These are phyloP conservation scores for Cantharis rufa DNA, from an alignment of 2,888 invertebrate species.

Conservation along the genomic window DNA sequence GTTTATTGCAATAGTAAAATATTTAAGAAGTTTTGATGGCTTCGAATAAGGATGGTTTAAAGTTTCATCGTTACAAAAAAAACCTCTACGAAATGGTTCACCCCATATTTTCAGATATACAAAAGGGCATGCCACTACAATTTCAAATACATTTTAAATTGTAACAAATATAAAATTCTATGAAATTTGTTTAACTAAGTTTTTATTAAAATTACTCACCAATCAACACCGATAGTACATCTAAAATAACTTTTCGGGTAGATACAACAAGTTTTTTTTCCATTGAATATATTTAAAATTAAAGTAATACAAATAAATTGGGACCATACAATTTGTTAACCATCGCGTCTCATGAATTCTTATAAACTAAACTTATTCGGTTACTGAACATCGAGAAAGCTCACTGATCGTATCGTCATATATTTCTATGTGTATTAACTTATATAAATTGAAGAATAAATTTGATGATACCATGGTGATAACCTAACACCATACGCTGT, in stretches of 20 bases:
- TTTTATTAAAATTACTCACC: conserved; percentile 66
- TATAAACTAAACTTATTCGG: conserved; percentile 3
- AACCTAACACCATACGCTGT: background rate
- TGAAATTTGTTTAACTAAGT: background rate
- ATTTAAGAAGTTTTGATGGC: background rate
- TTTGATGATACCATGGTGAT: background rate
- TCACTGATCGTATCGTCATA: background rate
- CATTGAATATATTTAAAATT: conserved; percentile 12
- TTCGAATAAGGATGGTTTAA: conserved; percentile 75
- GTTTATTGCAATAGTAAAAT: background rate
- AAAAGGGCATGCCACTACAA: conserved; percentile 75
- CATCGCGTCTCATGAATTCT: conserved; percentile 1
- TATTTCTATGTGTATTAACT: background rate
- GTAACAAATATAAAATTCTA: background rate
- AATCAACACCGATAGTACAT: conserved; percentile 67
- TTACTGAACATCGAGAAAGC: background rate
- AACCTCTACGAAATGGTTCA: conserved; percentile 80
- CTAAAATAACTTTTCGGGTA: conserved; percentile 68
- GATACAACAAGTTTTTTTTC: conserved; percentile 38
- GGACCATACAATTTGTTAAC: background rate
- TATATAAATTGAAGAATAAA: background rate
- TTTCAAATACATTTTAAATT: background rate
- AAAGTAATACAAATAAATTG: background rate
- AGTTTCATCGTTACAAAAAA: conserved; percentile 94
- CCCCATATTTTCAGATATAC: conserved; percentile 74